phyloP scores from a whole-genome alignment of 2,888 invertebrate genomes.

The Ophion ellenae region DNA sequence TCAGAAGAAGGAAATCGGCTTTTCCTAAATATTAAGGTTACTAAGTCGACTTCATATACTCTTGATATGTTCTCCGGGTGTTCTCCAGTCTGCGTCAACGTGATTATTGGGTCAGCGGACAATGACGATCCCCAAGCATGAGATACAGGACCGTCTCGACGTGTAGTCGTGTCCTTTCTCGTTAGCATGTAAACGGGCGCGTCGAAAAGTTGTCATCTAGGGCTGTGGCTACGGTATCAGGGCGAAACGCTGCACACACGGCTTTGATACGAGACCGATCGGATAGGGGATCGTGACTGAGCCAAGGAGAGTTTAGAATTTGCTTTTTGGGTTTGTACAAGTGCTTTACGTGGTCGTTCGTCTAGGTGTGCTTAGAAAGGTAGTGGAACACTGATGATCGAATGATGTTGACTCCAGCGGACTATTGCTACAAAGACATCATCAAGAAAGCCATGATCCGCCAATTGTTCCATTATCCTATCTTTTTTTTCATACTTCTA shows the following conservation, averaged over 20 bases:
- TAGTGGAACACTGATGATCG: constrained; percentile 21
- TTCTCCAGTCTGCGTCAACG: no score
- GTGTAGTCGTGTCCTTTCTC: not conserved
- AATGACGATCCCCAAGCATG: no score
- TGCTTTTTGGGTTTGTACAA: constrained; percentile 32
- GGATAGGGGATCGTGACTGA: constrained; percentile 10
- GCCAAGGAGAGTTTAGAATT: constrained; percentile 57
- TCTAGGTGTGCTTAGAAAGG: constrained; percentile 10
- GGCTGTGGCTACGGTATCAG: constrained; percentile 9
- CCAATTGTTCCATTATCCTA: constrained; percentile 11
- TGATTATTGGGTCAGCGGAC: no score
- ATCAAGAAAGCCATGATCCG: constrained; percentile 30
- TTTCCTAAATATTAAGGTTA: not conserved
- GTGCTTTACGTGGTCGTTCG: not conserved
- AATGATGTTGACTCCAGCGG: constrained; percentile 31
- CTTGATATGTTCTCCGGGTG: no score
- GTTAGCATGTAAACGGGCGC: constrained; percentile 28
- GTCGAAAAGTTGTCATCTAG: constrained; percentile 26
- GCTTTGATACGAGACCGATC: not conserved
- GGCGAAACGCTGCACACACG: constrained; percentile 8
- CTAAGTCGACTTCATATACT: not conserved
- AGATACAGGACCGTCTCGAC: not conserved
- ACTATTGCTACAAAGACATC: constrained; percentile 12
- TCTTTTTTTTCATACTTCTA: not conserved
- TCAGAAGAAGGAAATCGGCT: constrained; percentile 7